Evolutionary conservation across 1,140 invertebrate genomes (phyloP), one percentile per base, ranked within the genome.

Genomic region (Drosophila pandora): DNA sequence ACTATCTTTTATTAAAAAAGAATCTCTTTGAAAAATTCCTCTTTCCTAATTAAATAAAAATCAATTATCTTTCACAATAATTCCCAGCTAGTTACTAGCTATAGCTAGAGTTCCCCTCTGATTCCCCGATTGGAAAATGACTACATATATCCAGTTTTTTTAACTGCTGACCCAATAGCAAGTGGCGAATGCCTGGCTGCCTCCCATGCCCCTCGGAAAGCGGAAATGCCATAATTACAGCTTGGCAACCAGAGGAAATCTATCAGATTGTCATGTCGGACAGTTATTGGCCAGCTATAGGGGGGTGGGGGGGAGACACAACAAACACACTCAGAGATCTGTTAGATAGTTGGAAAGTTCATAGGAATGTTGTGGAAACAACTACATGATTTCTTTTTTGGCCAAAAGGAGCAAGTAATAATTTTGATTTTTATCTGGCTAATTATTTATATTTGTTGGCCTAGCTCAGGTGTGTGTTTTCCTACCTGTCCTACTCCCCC

Each of bases 401-500:
- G 10, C 34, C 3, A n/a, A 37, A 37, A 12, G 10, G 12, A 12
- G 10, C 1, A 37, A 12, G 1, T 12, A 12, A n/a, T 37, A 37
- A 37, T 37, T 37, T 12, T n/a, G 12, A n/a, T 12, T 17, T 43
- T 17, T 43, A 13, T 43, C 21, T 47, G 5, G 21, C 43, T 47
- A 47, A 47, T 47, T 47, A 47, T 22, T 43, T 43, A 28, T 28
- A 28, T 28, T 28, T 28, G 25, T 28, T 28, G 39, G 39, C 12
- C 12, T 43, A 43, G 39, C 39, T 43, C 74, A 74, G 73, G 59
- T 68, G 58, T 79, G 13, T 45, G 41, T 45, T 45, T 10, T 47
- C 68, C 34, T 82, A 83, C 79, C 79, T 81, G 79, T 47, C 28
- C 32, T 43, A 59, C 47, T 55, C 30, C 41, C 54, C 28, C 52